phyloP scores from a whole-genome alignment of 2,888 invertebrate genomes.

The Brachyptera putata region DNA sequence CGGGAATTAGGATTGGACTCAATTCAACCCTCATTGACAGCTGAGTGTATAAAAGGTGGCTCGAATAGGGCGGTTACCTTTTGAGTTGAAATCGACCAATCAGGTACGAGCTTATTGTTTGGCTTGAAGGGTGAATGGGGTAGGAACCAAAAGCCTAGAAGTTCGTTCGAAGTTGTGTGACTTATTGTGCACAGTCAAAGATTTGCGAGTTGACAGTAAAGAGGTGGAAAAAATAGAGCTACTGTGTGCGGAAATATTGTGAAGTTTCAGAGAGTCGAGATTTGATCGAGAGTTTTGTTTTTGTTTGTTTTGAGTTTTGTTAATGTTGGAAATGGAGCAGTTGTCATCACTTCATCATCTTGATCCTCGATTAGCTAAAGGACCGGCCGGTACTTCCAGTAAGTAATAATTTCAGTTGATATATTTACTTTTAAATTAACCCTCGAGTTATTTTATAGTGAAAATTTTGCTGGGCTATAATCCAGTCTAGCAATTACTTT shows the following conservation, averaged over 20 bases:
- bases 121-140: conserved; percentile 16
- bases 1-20: conserved; percentile 12
- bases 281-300: not conserved
- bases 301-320: not conserved
- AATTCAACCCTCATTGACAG: conserved; percentile 17
- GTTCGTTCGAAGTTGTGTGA: conserved; percentile 1
- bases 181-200: conserved; percentile 5
- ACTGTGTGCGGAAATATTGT: not conserved
- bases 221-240: not conserved
- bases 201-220: conserved; percentile 2
- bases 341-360: conserved; percentile 19
- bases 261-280: not conserved
- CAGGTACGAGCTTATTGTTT: not conserved
- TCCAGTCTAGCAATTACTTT: no score
- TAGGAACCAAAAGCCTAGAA: conserved; percentile 5
- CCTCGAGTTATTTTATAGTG: no score
- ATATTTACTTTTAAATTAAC: no score
- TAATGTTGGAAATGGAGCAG: conserved; percentile 23
- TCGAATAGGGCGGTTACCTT: conserved; percentile 14
- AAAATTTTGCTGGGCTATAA: no score
- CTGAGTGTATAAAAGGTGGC: conserved; percentile 17
- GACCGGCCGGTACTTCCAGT: conserved; percentile 30
- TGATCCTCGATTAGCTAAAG: conserved; percentile 28
- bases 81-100: conserved; percentile 5
- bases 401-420: no score